Evolutionary conservation across 2,113 vertebrate genomes (phyloP).

Genomic region (Stictonetta naevosa): DNA sequence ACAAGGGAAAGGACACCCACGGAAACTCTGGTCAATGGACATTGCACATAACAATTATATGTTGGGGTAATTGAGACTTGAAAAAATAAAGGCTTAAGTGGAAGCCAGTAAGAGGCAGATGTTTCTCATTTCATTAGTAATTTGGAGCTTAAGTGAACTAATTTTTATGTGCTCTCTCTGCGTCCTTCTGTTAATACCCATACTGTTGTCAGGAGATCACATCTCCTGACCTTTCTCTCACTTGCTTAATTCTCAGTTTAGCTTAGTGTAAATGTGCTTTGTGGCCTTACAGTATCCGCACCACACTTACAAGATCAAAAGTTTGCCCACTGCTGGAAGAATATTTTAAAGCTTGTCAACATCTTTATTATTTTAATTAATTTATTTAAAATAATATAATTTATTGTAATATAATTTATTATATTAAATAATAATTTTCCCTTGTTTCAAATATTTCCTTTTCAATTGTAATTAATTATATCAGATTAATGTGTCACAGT

Average conservation of each 20-base stretch:
- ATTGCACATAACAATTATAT: neutral
- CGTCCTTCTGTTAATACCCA: neutral
- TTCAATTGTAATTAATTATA: neutral
- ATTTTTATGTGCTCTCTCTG: neutral
- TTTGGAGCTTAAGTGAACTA: neutral
- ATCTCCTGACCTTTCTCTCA: neutral
- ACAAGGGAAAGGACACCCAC: neutral
- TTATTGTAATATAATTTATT: too few species aligned
- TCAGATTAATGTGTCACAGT: neutral
- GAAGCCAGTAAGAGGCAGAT: neutral
- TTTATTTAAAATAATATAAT: too few species aligned
- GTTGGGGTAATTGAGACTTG: neutral
- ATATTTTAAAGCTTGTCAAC: neutral
- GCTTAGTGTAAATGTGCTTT: neutral
- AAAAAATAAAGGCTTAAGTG: neutral
- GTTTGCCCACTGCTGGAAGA: neutral
- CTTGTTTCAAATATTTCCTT: neutral
- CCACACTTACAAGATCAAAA: neutral
- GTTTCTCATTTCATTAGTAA: constrained; percentile 14
- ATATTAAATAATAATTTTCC: neutral
- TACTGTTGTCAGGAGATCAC: neutral
- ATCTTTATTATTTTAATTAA: neutral
- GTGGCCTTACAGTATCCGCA: neutral
- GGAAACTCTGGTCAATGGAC: neutral
- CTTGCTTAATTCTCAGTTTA: neutral